Evolutionary conservation across 2,888 invertebrate species (phyloP), one percentile per base, ranked within the genome.

Genomic region (Fabriciana adippe): DNA sequence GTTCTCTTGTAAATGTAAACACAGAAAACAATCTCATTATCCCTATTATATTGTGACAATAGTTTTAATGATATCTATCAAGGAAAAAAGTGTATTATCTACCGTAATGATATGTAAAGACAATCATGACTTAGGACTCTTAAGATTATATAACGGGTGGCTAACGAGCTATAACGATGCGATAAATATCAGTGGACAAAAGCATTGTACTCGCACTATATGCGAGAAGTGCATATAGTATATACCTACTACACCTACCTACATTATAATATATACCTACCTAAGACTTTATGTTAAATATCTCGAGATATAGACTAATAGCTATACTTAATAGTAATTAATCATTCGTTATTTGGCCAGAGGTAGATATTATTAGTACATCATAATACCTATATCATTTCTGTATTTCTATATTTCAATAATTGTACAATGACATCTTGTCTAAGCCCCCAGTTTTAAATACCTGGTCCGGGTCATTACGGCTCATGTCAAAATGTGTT

Each of bases 51-150:
- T 31, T 31, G 8, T 11, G 48, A 3, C 16, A 16, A 48, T 41
- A 69, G 67, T 64, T 45, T 35, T 41, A 47, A 15, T n/a, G 47
- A 16, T 55, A 62, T 48, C 21, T n/a, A n/a, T 18, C 48, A 59
- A 31, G 35, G 35, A 41, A 41, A 35, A 41, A 41, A 41, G 35
- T 35, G 11, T 41, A 41, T 41, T 41, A 47, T 31, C 21, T 26
- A 59, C 48, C 47, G 8, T 47, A 59, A 59, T 59, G 26, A 48
- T 16, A 11, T 41, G 59, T 48, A 59, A 48, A 48, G 59, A 59
- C 59, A 59, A 59, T 59, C 59, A 48, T 59, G 59, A 59, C 59
- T 48, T 59, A 59, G 59, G 48, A 59, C 48, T 61, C 35, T 61
- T 50, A 61, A 61, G 61, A 21, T 61, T 51, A 18, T 50, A 61